These are phyloP conservation scores for Ceratoteleas bidentatus DNA, from an alignment of 1,140 invertebrate genomes.

Conservation along the genomic window DNA sequence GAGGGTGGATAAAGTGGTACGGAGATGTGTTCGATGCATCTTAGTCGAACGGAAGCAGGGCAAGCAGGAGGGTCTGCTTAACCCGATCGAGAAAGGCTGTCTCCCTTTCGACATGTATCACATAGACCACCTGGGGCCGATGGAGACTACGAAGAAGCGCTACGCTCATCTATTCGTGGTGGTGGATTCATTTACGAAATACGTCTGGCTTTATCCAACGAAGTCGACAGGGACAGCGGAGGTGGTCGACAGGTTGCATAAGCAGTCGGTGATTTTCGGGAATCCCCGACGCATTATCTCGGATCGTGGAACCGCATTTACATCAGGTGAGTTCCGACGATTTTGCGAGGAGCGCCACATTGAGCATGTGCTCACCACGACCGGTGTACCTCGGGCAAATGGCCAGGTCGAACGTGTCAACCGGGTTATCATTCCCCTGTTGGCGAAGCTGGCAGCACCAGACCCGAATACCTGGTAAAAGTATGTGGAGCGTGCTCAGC, in stretches of 20 bases:
- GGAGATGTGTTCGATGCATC: slow-evolving; percentile 18
- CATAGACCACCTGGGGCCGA: not conserved
- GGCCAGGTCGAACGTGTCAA: not conserved
- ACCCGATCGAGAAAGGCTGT: slow-evolving; percentile 1
- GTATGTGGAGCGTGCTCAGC: not conserved
- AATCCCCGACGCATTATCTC: not conserved
- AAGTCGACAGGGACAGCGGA: not conserved
- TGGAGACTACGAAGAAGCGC: not conserved
- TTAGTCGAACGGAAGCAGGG: slow-evolving; percentile 5
- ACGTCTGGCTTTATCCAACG: not conserved
- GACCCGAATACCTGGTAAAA: not conserved
- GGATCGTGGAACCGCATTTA: not conserved
- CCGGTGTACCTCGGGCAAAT: not conserved
- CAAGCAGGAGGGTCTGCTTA: not conserved
- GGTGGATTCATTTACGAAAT: not conserved
- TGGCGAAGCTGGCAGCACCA: not conserved
- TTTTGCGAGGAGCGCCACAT: not conserved
- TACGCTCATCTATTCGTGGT: not conserved
- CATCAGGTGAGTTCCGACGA: not conserved
- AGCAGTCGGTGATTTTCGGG: not conserved
- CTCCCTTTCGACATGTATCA: not conserved
- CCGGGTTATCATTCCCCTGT: not conserved
- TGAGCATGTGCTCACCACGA: not conserved
- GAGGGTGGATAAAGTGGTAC: slow-evolving; percentile 13
- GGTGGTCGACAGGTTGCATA: not conserved